A percentile compares a stretch with the other conserved stretches of the same genome.
Conservation (phyloP, 2,888 invertebrate genomes). For the Hypselothyrea guttata region DNA sequence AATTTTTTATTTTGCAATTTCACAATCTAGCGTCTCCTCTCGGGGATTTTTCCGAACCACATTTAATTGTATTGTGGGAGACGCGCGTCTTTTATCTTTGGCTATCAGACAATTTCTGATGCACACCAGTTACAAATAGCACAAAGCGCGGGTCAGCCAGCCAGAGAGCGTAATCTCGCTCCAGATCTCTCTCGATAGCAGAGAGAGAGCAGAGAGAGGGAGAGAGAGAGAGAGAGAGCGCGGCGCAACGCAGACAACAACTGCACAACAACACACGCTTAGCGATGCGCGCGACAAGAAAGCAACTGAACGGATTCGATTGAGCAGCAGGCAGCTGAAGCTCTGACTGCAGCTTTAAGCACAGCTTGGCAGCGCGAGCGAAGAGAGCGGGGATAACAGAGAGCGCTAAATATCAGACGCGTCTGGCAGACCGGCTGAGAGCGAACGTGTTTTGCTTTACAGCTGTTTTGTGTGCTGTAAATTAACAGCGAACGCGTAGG, state of each 20-base stretch:
- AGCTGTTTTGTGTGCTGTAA: conserved; percentile 35
- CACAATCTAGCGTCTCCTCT: conserved; percentile 34
- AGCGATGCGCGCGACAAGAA: conserved; percentile 53
- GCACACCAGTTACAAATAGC: conserved; percentile 24
- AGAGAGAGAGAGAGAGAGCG: conserved; percentile 14
- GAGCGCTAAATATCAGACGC: neutral
- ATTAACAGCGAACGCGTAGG: neutral
- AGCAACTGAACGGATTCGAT: conserved; percentile 50
- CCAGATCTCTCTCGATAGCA: neutral
- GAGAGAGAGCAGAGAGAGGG: neutral
- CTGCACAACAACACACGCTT: conserved; percentile 37
- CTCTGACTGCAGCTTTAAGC: conserved; percentile 58
- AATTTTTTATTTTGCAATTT: conserved; percentile 13
- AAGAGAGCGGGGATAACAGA: conserved; percentile 3
- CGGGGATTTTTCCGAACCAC: conserved; percentile 52
- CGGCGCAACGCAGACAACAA: conserved; percentile 28
- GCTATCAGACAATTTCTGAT: conserved; percentile 34
- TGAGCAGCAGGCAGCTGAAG: conserved; percentile 35
- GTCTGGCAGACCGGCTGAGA: conserved; percentile 4
- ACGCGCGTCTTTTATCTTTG: conserved; percentile 47
- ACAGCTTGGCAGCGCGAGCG: conserved; percentile 40
- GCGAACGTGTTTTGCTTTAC: conserved; percentile 18
- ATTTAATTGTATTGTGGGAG: conserved; percentile 28
- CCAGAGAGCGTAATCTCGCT: neutral
- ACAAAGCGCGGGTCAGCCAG: too few relatives aligned